phyloP scores from a whole-genome alignment of 2,888 invertebrate genomes.

The Corbicula japonica region DNA sequence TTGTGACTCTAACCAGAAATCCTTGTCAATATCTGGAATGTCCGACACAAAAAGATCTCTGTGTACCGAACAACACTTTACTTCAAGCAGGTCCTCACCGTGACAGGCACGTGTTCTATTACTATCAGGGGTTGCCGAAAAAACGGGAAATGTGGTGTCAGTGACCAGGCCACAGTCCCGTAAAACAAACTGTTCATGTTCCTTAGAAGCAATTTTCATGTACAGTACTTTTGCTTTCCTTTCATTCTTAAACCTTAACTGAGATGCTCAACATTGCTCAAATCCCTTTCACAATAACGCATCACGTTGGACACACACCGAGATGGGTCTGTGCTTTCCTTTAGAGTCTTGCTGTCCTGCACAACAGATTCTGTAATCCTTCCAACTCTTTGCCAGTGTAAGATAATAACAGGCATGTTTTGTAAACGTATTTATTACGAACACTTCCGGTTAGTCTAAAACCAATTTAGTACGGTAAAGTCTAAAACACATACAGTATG shows the following conservation, averaged over 20 bases:
- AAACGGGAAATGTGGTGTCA: too few relatives aligned
- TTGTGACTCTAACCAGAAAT: neutral
- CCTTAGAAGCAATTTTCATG: too few relatives aligned
- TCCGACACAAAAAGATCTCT: neutral
- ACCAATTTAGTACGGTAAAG: too few relatives aligned
- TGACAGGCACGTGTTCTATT: neutral
- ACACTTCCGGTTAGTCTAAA: too few relatives aligned
- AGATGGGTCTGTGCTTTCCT: neutral
- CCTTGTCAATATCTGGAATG: neutral
- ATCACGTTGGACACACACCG: neutral
- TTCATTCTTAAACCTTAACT: neutral
- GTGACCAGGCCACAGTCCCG: too few relatives aligned
- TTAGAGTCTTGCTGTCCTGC: neutral
- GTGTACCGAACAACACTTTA: constrained; percentile 1
- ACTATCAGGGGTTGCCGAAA: neutral
- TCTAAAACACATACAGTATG: too few relatives aligned
- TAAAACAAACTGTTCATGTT: too few relatives aligned
- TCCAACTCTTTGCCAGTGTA: neutral
- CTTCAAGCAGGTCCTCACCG: neutral
- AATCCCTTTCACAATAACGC: neutral
- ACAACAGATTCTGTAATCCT: neutral
- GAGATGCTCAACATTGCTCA: neutral
- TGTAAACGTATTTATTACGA: too few relatives aligned
- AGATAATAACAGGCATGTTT: too few relatives aligned
- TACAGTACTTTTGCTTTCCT: neutral